phyloP scores from a whole-genome alignment of 2,113 vertebrate species.

The Rattus rattus region DNA sequence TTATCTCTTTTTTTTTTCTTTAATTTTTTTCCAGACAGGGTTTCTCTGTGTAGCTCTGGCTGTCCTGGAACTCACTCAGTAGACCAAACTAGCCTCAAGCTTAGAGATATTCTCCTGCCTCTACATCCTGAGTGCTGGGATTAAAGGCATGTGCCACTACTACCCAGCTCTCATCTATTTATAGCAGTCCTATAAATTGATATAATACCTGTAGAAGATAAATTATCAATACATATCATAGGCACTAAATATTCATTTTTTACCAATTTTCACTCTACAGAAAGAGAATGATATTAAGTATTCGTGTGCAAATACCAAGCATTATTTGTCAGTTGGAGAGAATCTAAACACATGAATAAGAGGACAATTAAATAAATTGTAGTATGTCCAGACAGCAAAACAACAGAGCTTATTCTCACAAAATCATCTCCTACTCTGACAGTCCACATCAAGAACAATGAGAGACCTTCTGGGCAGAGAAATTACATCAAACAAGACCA shows the following conservation, averaged over 20 bases:
- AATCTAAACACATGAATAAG: conserved; percentile 13
- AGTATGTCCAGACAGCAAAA: neutral
- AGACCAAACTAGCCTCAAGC: neutral
- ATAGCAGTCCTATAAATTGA: conserved; percentile 10
- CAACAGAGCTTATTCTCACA: neutral
- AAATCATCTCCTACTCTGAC: neutral
- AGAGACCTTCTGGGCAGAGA: neutral
- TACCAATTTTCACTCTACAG: conserved; percentile 13
- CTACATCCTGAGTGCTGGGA: neutral
- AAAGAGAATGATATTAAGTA: conserved; percentile 20
- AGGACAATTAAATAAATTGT: neutral
- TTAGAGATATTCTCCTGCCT: neutral
- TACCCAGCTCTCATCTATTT: neutral
- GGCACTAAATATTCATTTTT: neutral
- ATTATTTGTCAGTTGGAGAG: conserved; percentile 20
- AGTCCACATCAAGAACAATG: neutral
- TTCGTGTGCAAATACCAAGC: neutral
- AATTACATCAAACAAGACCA: neutral
- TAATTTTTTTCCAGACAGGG: neutral
- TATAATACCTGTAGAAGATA: neutral
- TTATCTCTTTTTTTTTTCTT: neutral
- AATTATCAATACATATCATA: conserved; percentile 32
- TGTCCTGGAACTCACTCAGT: neutral
- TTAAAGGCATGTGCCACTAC: neutral
- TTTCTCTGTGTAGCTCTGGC: neutral